phyloP scores from a whole-genome alignment of 2,888 invertebrate genomes.

The Ceratothoa steindachneri region DNA sequence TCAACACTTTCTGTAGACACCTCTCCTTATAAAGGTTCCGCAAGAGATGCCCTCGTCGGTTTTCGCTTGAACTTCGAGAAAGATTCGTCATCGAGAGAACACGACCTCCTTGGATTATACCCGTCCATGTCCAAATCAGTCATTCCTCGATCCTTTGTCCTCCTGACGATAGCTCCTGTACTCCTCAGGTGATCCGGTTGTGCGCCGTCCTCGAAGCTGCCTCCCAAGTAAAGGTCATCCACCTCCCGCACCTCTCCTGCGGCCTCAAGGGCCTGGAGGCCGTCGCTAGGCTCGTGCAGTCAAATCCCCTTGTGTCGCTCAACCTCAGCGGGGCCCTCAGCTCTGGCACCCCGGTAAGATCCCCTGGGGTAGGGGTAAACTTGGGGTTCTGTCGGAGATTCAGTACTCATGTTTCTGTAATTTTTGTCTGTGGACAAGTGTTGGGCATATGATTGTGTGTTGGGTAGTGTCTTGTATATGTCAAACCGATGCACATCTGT shows the following conservation, averaged over 20 bases:
- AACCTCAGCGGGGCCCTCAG: conserved; percentile 46
- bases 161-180: no score
- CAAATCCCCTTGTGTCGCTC: conserved; percentile 33
- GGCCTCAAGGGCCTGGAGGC: conserved; percentile 35
- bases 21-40: no score
- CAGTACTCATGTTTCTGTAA: no score
- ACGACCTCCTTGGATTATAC: no score
- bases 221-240: conserved; percentile 57
- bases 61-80: no score
- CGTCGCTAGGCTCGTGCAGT: conserved; percentile 32
- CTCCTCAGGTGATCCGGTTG: conserved; percentile 57
- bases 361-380: neutral
- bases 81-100: no score
- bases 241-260: conserved; percentile 57
- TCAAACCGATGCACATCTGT: no score
- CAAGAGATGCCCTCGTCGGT: no score
- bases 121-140: no score
- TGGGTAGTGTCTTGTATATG: neutral
- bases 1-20: no score
- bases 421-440: neutral
- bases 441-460: neutral
- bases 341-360: conserved; percentile 43
- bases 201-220: conserved; percentile 57
- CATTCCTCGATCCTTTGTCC: no score
- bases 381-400: no score